These are phyloP conservation scores for Rhabdomys dilectus DNA, from an alignment of 2,113 vertebrate genomes.

Conservation along the genomic window DNA sequence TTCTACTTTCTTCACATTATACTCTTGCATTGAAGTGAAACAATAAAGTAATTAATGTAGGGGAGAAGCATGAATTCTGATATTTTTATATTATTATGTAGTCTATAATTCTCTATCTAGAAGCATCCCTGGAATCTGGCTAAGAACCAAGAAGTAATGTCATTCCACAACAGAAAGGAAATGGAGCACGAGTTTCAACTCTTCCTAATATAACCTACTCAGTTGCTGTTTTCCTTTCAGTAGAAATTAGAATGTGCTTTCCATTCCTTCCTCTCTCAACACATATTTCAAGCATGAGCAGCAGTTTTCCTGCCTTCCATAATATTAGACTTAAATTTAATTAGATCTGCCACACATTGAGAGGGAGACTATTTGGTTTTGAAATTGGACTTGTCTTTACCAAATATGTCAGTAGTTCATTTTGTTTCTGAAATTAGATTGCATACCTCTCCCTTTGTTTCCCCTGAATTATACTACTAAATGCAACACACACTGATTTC, in stretches of 20 bases:
- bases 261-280: neutral
- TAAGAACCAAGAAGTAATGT: slow-evolving; percentile 51
- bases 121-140: slow-evolving; percentile 26
- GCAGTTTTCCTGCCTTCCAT: neutral
- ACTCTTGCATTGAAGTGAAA: slow-evolving; percentile 29
- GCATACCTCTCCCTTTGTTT: slow-evolving; percentile 39
- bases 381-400: slow-evolving; percentile 55
- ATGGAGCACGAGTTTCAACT: slow-evolving; percentile 4
- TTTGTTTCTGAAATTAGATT: slow-evolving; percentile 69
- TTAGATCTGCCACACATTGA: slow-evolving; percentile 11
- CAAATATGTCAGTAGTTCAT: slow-evolving; percentile 54
- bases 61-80: slow-evolving; percentile 38
- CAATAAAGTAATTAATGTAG: neutral
- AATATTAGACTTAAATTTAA: slow-evolving; percentile 65
- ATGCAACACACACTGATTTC: slow-evolving; percentile 43
- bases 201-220: neutral
- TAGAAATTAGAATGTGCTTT: neutral
- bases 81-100: slow-evolving; percentile 26
- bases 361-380: slow-evolving; percentile 52
- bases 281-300: slow-evolving; percentile 20
- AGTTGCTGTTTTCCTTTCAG: neutral
- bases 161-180: neutral
- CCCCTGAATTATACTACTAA: slow-evolving; percentile 53
- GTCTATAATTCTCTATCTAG: slow-evolving; percentile 23
- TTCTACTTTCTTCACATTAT: slow-evolving; percentile 6